phyloP scores from a whole-genome alignment of 2,113 vertebrate genomes.

The Oceanites oceanicus region DNA sequence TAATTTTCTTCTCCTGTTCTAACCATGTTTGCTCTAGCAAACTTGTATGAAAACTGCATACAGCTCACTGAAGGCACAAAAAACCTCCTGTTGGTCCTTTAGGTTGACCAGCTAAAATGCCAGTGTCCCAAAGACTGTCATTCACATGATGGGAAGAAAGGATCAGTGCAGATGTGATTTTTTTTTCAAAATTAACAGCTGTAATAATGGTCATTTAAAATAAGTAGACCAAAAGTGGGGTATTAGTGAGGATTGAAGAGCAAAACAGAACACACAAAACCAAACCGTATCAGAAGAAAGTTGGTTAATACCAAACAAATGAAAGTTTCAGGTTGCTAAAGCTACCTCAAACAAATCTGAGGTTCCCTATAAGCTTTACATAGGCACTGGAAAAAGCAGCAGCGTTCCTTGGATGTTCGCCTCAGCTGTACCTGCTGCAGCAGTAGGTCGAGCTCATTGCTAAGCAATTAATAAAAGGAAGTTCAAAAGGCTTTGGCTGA shows the following conservation, averaged over 20 bases:
- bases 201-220: background rate
- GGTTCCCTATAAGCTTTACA: background rate
- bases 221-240: background rate
- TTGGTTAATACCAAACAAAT: background rate
- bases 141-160: background rate
- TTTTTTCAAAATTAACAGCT: background rate
- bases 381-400: background rate
- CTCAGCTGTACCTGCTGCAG: background rate
- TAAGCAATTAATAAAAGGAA: background rate
- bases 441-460: background rate
- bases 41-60: background rate
- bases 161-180: background rate
- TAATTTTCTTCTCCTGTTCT: background rate
- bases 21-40: background rate
- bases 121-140: background rate
- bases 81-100: background rate
- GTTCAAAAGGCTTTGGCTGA: background rate
- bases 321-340: background rate
- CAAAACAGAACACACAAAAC: background rate
- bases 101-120: background rate
- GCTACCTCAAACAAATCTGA: background rate
- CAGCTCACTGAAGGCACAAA: background rate
- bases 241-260: background rate
- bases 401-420: background rate
- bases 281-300: background rate